phyloP scores from a whole-genome alignment of 2,797 vertebrate species.

The Microhierax caerulescens region DNA sequence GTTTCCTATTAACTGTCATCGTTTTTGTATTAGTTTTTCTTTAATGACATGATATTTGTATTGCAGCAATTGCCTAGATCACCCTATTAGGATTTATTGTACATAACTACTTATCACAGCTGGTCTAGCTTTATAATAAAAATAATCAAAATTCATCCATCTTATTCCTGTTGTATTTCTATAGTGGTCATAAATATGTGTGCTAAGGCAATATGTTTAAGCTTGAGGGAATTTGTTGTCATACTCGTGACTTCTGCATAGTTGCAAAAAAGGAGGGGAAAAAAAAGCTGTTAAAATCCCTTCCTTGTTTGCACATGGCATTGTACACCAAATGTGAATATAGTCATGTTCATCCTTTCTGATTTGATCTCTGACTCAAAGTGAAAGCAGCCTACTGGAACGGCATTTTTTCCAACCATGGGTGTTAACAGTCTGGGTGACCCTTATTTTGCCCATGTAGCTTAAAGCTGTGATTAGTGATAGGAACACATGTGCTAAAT shows the following conservation, averaged over 20 bases:
- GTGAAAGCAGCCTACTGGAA: not conserved
- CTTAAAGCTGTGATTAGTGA: slow-evolving; percentile 35
- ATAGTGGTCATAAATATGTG: not conserved
- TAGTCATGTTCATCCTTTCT: not conserved
- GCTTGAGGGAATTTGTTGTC: not conserved
- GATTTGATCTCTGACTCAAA: slow-evolving; percentile 2
- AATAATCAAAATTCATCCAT: fast-evolving
- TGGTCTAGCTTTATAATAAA: not conserved
- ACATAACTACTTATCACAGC: not conserved
- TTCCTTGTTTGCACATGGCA: not conserved
- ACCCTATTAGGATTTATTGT: not conserved
- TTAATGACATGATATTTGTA: not conserved
- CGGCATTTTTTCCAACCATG: not conserved
- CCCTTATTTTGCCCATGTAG: not conserved
- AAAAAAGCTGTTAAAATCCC: not conserved
- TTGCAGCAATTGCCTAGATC: not conserved
- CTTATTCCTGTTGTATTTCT: not conserved
- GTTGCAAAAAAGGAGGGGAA: not conserved
- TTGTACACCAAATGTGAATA: not conserved
- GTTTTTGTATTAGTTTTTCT: not conserved
- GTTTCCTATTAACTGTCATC: not conserved
- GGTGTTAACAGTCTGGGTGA: not conserved
- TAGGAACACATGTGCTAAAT: slow-evolving; percentile 8
- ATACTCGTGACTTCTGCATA: not conserved
- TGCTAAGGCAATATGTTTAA: not conserved